These are phyloP conservation scores for Lydus trimaculatus DNA, from an alignment of 2,888 invertebrate species.

Conservation along the genomic window DNA sequence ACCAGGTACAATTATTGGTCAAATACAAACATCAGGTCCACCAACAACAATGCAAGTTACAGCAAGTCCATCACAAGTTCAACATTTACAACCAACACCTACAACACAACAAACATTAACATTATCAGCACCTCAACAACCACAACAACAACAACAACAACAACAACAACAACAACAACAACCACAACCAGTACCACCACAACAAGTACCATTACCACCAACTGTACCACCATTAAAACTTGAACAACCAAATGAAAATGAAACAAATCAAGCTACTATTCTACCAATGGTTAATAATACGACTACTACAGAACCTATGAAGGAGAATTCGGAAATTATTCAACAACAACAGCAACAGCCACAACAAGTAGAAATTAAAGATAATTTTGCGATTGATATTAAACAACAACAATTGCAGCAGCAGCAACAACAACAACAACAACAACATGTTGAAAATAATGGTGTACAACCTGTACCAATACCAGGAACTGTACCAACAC, in stretches of 20 bases:
- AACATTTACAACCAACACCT: constrained; percentile 45
- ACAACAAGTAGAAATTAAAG: constrained; percentile 36
- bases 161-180: constrained; percentile 45
- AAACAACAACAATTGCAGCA: constrained; percentile 11
- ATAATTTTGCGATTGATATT: neutral
- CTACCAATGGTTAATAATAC: neutral
- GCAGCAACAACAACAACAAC: constrained; percentile 37
- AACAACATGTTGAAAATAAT: constrained; percentile 37
- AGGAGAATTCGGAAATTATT: neutral
- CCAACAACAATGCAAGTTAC: constrained; percentile 54
- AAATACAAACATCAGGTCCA: constrained; percentile 54
- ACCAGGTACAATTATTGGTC: constrained; percentile 61
- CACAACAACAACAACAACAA: constrained; percentile 20
- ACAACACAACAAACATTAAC: constrained; percentile 48
- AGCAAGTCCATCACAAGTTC: constrained; percentile 50
- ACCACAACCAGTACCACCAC: constrained; percentile 50
- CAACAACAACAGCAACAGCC: neutral
- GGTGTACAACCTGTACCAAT: constrained; percentile 54
- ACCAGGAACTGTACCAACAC: constrained; percentile 54
- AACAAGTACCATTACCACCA: constrained; percentile 54
- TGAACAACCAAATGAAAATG: constrained; percentile 29
- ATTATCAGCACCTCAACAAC: constrained; percentile 43
- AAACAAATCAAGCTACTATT: neutral
- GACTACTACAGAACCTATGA: constrained; percentile 28
- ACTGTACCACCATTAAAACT: constrained; percentile 45